phyloP scores from a whole-genome alignment of 2,888 invertebrate genomes.

The Chrysina gloriosa region DNA sequence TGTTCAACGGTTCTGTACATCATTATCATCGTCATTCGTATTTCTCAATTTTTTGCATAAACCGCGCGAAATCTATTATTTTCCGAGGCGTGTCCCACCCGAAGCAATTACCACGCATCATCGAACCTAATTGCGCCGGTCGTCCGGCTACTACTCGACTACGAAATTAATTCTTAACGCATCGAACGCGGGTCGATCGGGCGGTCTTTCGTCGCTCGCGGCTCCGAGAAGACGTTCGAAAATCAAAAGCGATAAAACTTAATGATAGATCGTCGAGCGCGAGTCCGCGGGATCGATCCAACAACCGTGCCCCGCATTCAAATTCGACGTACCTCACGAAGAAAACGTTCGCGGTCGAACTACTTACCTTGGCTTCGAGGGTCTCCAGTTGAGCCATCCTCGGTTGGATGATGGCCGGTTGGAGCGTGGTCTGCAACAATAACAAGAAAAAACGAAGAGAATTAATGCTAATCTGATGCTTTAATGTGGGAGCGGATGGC shows the following conservation, averaged over 20 bases:
- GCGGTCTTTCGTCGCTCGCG: not conserved
- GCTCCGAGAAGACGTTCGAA: not conserved
- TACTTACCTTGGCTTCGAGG: constrained; percentile 83
- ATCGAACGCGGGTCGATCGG: too few relatives aligned
- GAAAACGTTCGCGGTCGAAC: constrained; percentile 51
- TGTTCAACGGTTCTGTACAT: too few relatives aligned
- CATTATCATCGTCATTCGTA: too few relatives aligned
- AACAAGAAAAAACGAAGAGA: constrained; percentile 8
- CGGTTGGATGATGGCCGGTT: constrained; percentile 63
- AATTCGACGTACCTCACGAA: not conserved
- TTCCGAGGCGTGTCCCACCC: too few relatives aligned
- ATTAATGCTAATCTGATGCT: not conserved
- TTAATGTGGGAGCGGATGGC: not conserved
- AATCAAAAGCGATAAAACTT: not conserved
- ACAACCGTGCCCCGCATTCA: too few relatives aligned
- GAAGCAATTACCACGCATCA: too few relatives aligned
- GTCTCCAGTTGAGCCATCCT: constrained; percentile 80
- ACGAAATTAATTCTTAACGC: too few relatives aligned
- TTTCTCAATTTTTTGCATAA: too few relatives aligned
- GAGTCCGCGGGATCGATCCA: too few relatives aligned
- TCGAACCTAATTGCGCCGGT: too few relatives aligned
- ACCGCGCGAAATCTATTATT: too few relatives aligned
- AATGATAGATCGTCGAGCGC: not conserved
- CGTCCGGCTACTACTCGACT: too few relatives aligned
- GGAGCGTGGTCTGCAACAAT: constrained; percentile 63